Evolutionary conservation across 2,888 invertebrate genomes (phyloP).

Genomic region (Nomada goodeniana): DNA sequence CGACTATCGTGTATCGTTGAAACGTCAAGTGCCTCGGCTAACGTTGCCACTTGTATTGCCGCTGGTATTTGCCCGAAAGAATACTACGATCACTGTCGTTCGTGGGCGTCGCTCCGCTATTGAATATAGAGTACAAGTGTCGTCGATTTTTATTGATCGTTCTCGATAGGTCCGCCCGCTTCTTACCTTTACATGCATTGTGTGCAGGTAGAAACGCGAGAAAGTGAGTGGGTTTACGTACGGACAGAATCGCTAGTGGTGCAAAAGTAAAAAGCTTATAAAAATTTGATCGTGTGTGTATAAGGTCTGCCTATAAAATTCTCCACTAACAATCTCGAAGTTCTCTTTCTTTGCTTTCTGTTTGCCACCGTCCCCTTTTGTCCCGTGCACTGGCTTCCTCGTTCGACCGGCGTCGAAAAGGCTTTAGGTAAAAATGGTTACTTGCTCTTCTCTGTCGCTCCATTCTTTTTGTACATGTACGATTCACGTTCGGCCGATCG

Average conservation of each 20-base stretch:
- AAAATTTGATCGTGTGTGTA: constrained; percentile 47
- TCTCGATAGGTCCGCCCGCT: constrained; percentile 2
- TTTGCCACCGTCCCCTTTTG: background rate
- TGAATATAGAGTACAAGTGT: constrained; percentile 29
- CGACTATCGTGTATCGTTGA: constrained; percentile 3
- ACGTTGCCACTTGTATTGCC: constrained; percentile 21
- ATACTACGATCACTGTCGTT: background rate
- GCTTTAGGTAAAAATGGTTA: constrained; percentile 1
- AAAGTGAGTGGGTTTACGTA: constrained; percentile 26
- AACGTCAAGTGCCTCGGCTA: background rate
- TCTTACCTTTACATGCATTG: constrained; percentile 26
- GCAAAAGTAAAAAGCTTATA: constrained; percentile 64
- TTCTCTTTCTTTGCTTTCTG: background rate
- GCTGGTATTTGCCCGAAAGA: constrained; percentile 3
- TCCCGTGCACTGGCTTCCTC: background rate
- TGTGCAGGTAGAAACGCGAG: constrained; percentile 34
- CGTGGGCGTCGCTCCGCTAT: background rate
- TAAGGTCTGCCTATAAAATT: constrained; percentile 21
- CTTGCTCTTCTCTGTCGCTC: background rate
- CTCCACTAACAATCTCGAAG: constrained; percentile 26
- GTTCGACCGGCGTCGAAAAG: background rate
- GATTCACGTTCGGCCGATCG: constrained; percentile 3
- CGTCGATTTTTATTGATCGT: constrained; percentile 37
- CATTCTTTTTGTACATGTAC: constrained; percentile 4
- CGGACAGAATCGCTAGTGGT: constrained; percentile 55